A percentile compares a stretch with the other conserved stretches of the same genome.
These are phyloP conservation scores for Teleogryllus oceanicus DNA, from an alignment of 2,888 invertebrate genomes.

Conservation along the genomic window DNA sequence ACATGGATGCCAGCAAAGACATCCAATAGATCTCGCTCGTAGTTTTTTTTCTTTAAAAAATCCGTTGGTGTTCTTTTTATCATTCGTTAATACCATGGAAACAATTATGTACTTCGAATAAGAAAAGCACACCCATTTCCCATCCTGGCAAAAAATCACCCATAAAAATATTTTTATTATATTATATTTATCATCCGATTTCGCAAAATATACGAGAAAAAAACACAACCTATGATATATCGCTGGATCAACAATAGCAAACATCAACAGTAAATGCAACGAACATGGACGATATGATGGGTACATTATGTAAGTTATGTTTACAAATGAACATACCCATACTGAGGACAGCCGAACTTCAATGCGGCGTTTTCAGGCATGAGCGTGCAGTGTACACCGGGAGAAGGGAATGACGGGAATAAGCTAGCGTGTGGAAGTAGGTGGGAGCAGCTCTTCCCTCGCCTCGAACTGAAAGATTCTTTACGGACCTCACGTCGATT, in stretches of 20 bases:
- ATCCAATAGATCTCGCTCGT: too few relatives aligned
- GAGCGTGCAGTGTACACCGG: neutral
- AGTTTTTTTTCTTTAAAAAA: neutral
- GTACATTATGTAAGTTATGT: neutral
- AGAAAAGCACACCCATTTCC: slow-evolving; percentile 25
- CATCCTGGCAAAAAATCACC: slow-evolving; percentile 25
- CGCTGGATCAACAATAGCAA: slow-evolving; percentile 32
- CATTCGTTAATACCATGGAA: neutral
- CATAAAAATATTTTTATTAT: slow-evolving; percentile 32
- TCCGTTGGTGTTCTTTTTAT: neutral
- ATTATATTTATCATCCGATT: slow-evolving; percentile 28
- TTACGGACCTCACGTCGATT: too few relatives aligned
- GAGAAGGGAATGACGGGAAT: neutral
- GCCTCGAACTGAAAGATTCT: too few relatives aligned
- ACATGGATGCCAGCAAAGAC: too few relatives aligned
- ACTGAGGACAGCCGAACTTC: neutral
- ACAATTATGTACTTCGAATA: slow-evolving; percentile 19
- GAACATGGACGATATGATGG: slow-evolving; percentile 31
- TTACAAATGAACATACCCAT: slow-evolving; percentile 12
- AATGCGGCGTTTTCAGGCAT: neutral
- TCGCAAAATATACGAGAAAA: slow-evolving; percentile 33
- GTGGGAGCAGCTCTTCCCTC: too few relatives aligned
- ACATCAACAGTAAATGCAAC: slow-evolving; percentile 31
- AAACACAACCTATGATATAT: slow-evolving; percentile 28
- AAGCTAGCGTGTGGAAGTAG: neutral